These are phyloP conservation scores for Lemur catta DNA, from an alignment of 2,797 vertebrate species.

Conservation along the genomic window DNA sequence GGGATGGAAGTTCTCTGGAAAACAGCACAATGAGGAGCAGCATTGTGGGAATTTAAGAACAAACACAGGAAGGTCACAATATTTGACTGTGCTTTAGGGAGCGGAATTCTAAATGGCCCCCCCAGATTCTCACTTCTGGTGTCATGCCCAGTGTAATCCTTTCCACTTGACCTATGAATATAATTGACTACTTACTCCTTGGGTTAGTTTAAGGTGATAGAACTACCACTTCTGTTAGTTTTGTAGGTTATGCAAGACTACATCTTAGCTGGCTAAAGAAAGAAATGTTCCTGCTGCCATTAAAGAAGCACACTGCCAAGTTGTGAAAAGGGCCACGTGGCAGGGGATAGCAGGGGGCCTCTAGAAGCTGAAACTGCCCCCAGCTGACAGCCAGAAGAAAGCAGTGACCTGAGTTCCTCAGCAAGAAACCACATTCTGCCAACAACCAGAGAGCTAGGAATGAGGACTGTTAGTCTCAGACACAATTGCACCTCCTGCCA, in stretches of 20 bases:
- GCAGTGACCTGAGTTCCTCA: neutral
- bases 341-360: neutral
- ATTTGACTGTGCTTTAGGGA: neutral
- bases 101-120: neutral
- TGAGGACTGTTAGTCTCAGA: neutral
- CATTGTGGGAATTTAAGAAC: neutral
- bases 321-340: neutral
- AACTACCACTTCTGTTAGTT: neutral
- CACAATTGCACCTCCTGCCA: neutral
- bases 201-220: neutral
- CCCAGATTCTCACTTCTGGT: neutral
- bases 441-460: neutral
- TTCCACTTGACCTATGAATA: neutral
- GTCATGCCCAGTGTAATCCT: neutral
- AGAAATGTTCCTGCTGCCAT: neutral
- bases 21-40: neutral
- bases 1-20: neutral
- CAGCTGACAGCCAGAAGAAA: neutral
- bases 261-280: neutral
- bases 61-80: neutral
- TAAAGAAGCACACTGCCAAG: neutral
- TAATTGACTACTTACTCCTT: neutral
- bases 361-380: neutral
- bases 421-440: neutral
- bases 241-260: neutral